Conservation (phyloP, 2,113 vertebrate genomes). For the Boleophthalmus pectinirostris region DNA sequence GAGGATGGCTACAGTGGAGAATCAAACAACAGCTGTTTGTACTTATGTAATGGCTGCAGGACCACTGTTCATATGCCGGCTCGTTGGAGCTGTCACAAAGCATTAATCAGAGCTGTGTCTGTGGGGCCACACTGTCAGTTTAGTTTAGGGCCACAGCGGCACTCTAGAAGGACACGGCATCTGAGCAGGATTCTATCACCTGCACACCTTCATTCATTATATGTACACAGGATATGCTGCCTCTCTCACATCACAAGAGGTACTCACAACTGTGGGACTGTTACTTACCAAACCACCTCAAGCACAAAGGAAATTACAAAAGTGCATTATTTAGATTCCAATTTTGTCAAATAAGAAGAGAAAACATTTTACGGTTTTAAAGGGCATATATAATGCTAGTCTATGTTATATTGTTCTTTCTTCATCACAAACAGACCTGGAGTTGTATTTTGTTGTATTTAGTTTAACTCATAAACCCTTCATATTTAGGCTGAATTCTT, state of each 20-base stretch:
- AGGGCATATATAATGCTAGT: too few species aligned
- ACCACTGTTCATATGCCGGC: slow-evolving; percentile 77
- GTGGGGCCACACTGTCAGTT: slow-evolving; percentile 71
- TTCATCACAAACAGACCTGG: too few species aligned
- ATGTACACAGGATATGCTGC: neutral
- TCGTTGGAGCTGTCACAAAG: slow-evolving; percentile 78
- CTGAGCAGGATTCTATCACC: slow-evolving; percentile 56
- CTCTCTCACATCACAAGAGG: neutral
- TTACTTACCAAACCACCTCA: neutral
- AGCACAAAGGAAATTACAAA: too few species aligned
- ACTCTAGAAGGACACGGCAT: slow-evolving; percentile 44
- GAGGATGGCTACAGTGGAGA: slow-evolving; percentile 54
- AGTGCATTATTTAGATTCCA: too few species aligned
- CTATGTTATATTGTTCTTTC: too few species aligned
- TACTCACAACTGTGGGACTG: neutral
- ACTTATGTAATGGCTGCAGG: slow-evolving; percentile 77
- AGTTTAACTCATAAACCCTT: too few species aligned
- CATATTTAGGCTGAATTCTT: too few species aligned
- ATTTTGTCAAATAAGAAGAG: too few species aligned
- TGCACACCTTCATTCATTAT: slow-evolving; percentile 32
- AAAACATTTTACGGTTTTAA: too few species aligned
- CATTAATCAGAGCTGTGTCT: slow-evolving; percentile 71
- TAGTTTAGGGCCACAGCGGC: slow-evolving; percentile 54
- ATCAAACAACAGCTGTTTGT: slow-evolving; percentile 78
- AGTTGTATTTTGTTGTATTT: too few species aligned